These are phyloP conservation scores for Dolichallabes microphthalmus DNA, from an alignment of 2,113 vertebrate genomes.

Conservation along the genomic window DNA sequence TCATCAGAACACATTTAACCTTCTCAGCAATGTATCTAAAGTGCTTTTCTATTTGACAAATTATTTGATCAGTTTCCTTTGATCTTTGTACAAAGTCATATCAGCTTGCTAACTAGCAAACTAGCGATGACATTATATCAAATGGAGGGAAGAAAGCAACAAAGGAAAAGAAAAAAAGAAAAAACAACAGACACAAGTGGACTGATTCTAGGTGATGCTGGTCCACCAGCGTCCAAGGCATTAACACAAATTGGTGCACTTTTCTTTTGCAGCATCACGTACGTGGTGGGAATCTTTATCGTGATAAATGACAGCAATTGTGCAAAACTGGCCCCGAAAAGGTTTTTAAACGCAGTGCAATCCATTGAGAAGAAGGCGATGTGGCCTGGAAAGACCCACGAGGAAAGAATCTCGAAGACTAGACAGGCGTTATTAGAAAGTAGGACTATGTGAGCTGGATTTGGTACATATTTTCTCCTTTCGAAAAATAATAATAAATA, in stretches of 20 bases:
- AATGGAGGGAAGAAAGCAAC: background rate
- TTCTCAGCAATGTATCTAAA: background rate
- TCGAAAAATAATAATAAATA: background rate
- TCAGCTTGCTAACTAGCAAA: background rate
- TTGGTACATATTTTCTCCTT: background rate
- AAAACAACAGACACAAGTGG: background rate
- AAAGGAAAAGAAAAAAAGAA: no score
- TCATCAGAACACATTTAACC: background rate
- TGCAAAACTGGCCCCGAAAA: background rate
- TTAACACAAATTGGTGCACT: background rate
- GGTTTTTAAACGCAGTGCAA: background rate
- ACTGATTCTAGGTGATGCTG: background rate
- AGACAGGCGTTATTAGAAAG: background rate
- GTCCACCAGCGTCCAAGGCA: background rate
- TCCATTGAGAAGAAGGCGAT: background rate
- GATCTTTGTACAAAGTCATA: background rate
- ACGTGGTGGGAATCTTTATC: background rate
- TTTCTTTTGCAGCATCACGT: background rate
- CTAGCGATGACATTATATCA: background rate
- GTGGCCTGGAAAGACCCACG: background rate
- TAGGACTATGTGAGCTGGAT: background rate
- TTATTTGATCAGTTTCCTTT: background rate
- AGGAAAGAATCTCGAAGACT: background rate
- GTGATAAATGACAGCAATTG: slow-evolving; percentile 8
- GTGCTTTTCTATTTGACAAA: background rate